Conservation (phyloP, 2,888 invertebrate genomes). For the Venusia cambrica region DNA sequence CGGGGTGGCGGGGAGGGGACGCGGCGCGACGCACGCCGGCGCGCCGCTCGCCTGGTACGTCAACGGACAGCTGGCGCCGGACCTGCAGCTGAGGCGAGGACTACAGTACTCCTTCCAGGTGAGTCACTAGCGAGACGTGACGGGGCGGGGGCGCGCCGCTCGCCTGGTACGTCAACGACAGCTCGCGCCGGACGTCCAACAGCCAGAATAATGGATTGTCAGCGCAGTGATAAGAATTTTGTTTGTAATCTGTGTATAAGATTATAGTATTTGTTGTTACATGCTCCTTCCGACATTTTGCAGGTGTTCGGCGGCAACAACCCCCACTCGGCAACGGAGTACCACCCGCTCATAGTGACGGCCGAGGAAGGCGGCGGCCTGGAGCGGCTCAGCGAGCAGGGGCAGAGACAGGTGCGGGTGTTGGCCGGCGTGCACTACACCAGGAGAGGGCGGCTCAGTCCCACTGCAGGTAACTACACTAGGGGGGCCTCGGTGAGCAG, state of each 20-base stretch:
- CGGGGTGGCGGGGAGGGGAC: conserved; percentile 82
- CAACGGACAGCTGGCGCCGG: conserved; percentile 93
- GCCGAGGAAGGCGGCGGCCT: conserved; percentile 92
- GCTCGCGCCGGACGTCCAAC: no score
- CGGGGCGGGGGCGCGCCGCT: no score
- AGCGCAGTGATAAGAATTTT: no score
- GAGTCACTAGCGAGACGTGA: conserved; percentile 78
- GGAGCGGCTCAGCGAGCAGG: conserved; percentile 85
- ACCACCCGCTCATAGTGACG: conserved; percentile 94
- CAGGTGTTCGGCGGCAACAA: conserved; percentile 79
- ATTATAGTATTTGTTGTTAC: no score
- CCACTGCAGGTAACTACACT: conserved; percentile 54
- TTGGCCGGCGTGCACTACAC: conserved; percentile 91
- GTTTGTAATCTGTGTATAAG: no score
- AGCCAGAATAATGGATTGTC: no score
- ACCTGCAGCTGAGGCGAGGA: conserved; percentile 92
- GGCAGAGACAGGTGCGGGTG: conserved; percentile 79
- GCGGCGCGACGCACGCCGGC: conserved; percentile 78
- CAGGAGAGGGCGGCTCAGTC: conserved; percentile 89
- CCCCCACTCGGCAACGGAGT: conserved; percentile 83
- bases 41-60: conserved; percentile 94
- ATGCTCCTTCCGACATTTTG: no score
- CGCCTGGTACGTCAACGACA: no score
- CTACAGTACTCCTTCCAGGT: conserved; percentile 91
- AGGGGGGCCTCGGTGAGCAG: no score